phyloP scores from a whole-genome alignment of 2,797 vertebrate genomes.

The Melanotaenia nigrans region DNA sequence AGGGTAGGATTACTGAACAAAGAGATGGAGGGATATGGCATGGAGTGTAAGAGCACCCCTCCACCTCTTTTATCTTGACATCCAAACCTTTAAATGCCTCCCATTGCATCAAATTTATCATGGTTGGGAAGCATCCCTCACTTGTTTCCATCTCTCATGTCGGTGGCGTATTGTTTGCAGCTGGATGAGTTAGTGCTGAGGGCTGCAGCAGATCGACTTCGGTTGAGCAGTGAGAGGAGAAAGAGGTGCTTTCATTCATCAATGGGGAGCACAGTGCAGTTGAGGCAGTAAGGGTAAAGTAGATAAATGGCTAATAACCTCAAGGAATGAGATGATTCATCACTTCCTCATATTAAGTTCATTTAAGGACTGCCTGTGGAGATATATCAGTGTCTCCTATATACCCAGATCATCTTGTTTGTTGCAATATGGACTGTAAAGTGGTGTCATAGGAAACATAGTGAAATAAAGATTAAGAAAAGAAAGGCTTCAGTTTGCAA shows the following conservation, averaged over 20 bases:
- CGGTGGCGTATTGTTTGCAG: constrained; percentile 26
- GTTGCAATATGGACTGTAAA: constrained; percentile 8
- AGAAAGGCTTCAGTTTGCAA: background rate
- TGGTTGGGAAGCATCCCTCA: constrained; percentile 14
- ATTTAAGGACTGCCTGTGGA: constrained; percentile 61
- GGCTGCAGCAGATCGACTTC: constrained; percentile 25
- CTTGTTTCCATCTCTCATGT: constrained; percentile 21
- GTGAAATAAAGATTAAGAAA: background rate
- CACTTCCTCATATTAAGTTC: constrained; percentile 69
- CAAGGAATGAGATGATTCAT: constrained; percentile 73
- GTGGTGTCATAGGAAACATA: constrained; percentile 1
- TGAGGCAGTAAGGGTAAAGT: constrained; percentile 52
- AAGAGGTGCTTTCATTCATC: constrained; percentile 64
- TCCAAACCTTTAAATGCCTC: constrained; percentile 50
- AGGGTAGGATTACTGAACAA: constrained; percentile 76
- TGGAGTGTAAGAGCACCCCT: constrained; percentile 45
- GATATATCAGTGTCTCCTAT: constrained; percentile 62
- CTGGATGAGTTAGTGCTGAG: constrained; percentile 37
- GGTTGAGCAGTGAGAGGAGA: constrained; percentile 29
- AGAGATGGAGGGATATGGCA: constrained; percentile 68
- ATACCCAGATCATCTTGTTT: constrained; percentile 44
- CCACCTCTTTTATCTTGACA: constrained; percentile 58
- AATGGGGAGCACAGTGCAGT: constrained; percentile 41
- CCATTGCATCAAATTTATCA: constrained; percentile 22
- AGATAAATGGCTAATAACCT: constrained; percentile 76